Evolutionary conservation across 1,140 invertebrate genomes (phyloP), one percentile per base, ranked within the genome.

Genomic region (Diploscapter pachys): DNA sequence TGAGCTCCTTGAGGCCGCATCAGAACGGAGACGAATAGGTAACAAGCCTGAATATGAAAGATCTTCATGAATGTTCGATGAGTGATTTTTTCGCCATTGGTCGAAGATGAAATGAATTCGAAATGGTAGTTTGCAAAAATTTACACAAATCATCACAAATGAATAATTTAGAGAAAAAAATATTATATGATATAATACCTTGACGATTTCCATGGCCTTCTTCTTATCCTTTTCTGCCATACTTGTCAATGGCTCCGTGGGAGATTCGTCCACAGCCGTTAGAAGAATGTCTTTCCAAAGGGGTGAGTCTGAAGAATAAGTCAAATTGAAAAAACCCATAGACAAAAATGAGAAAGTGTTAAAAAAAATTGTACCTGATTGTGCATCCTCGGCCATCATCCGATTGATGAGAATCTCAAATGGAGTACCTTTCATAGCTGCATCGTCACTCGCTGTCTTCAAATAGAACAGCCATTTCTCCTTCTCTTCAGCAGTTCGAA

Each of bases 401-500:
- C 77, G 69, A 51, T 80, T 73, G 3, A 79, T 56, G 51, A 80
- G 70, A 63, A 76, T 65, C 51, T 80, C 78, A 70, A 79, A 79
- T 8, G 77, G 75, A 54, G 81, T 81, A 67, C 81, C 81, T 68
- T 66, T 63, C 6, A 82, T 52, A 50, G 69, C 62, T 11, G 76
- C 66, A 67, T 81, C 80, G n/a, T 76, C 71, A 64, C 73, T 77
- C 0, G 81, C 79, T 4, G 83, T n/a, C 63, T 68, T 65, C 11
- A 82, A 69, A 64, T 80, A 82, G 63, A 82, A 82, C n/a, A 82
- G 61, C 81, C 81, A 82, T 56, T 82, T 83, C 11, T 82, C 81
- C 50, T 80, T 79, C 9, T 82, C 81, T 75, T 82, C 81, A n/a
- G 54, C 63, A n/a, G 77, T 70, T 56, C 71, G 59, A 11, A 82